phyloP scores from a whole-genome alignment of 2,113 vertebrate species.

The Sterna hirundo region DNA sequence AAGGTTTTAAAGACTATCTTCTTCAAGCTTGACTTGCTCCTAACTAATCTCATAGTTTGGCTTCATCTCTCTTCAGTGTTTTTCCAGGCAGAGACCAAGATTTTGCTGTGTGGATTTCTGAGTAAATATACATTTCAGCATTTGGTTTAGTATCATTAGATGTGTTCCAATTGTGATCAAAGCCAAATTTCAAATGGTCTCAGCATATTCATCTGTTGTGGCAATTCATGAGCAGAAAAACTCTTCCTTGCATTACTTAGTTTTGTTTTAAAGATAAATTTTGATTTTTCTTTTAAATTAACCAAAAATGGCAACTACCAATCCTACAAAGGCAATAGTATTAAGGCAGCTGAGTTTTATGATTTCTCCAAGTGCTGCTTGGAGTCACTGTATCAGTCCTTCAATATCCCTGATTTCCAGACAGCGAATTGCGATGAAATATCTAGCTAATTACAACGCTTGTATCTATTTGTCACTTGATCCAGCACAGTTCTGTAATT shows the following conservation, averaged over 20 bases:
- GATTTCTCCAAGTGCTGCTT: not conserved
- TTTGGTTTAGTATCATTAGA: not conserved
- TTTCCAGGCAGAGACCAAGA: not conserved
- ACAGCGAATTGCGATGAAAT: not conserved
- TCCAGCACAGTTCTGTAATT: not conserved
- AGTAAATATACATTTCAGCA: not conserved
- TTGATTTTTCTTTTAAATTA: not conserved
- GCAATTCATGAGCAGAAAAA: not conserved
- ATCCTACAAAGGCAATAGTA: not conserved
- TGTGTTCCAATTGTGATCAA: not conserved
- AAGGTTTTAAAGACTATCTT: not conserved
- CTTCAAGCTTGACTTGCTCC: not conserved
- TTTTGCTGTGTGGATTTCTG: not conserved
- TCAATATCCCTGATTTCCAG: not conserved
- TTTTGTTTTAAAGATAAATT: not conserved
- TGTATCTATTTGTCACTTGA: not conserved
- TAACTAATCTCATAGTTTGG: not conserved
- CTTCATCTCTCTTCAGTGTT: not conserved
- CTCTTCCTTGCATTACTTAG: not conserved
- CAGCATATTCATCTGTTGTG: not conserved
- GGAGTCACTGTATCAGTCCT: not conserved
- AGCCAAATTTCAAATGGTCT: not conserved
- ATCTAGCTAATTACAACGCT: not conserved
- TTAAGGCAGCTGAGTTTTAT: not conserved
- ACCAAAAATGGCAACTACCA: not conserved